Evolutionary conservation across 1,140 invertebrate genomes (phyloP), one percentile per base, ranked within the genome.

Genomic region (Bombus polaris): DNA sequence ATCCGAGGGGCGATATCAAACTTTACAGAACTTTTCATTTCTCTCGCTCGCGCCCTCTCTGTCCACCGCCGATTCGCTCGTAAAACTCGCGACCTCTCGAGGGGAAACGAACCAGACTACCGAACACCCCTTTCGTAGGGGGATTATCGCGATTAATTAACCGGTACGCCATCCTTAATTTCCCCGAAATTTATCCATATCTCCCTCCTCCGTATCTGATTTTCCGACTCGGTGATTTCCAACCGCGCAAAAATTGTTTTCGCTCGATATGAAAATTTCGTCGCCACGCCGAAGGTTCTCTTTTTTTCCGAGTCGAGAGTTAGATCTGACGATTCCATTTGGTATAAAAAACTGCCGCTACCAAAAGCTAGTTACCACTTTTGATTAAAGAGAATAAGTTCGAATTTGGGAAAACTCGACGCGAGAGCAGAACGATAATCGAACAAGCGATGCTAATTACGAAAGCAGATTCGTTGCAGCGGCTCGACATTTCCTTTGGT

Each of bases 21-120:
- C 85, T 88, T 89, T 81, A 47, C 73, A 28, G 66, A 90, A 90
- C 76, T 90, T 90, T 90, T 90, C 89, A 78, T 87, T 90, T 85
- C 88, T 79, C 42, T 66, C 35, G 25, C 65, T 44, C 72, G 53
- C 80, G 57, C 44, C 9, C 18, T 65, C 39, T 42, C 76, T 35
- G 28, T 44, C 15, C 35, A 25, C 15, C 22, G 42, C 32, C 42
- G n/a, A 15, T 35, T 44, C 28, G 10, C 28, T 44, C 62, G 39
- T 37, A 65, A n/a, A 44, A 28, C 42, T 22, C 12, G 18, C 32
- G 28, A 32, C 42, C 39, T 37, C 39, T 80, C 68, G 65, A 79
- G 62, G 75, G 75, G 53, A 59, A 76, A 37, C 47, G n/a, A 77
- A 18, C 39, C 71, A 47, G 71, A 75, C 53, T 8, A 1, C 6